Base-by-base conservation (phyloP, 2,113 vertebrate species). In the Danionella cerebrum region DNA sequence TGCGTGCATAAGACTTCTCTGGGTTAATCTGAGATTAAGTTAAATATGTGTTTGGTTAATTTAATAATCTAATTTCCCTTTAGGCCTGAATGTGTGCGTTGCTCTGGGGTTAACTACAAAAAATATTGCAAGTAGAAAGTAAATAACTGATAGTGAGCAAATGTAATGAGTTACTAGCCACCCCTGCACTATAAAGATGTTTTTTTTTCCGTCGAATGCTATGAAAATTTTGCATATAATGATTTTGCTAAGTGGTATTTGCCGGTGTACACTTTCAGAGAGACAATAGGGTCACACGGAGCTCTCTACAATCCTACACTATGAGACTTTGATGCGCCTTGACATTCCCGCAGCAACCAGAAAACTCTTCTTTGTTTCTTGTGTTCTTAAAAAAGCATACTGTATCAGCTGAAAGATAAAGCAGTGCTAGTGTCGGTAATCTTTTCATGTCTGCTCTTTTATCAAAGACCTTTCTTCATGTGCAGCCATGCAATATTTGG, bases 341-440 rank as follows among this genome's bases (percentile, higher is more conserved):
- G 14, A 53, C 10, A 14, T 53, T 53, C 51, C 16, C 39, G n/a
- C 18, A 7, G 50, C 16, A 25, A 38, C 19, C 13, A 39, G 22
- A 57, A 60, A 31, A 48, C 39, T 38, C 10, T 53, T 27, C 12
- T 53, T 14, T 5, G 19, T 36, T 24, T 42, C 21, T 64, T 68
- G 6, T 42, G 45, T 31, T 27, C 10, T 48, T 48, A 42, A 33
- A 22, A 51, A 18, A 58, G 54, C 38, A 54, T 50, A 51, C 44
- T 44, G 44, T 31, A 18, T 24, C 25, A 12, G 24, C 52, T 65
- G 58, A 44, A 36, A 71, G 59, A 76, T 69, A 51, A 58, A 65
- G 38, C 52, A 65, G 29, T 18, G 35, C 65, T 9, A 35, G 27
- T 33, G 47, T 21, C n/a, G 10, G 19, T 16, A 42, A 22, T 31